These are phyloP conservation scores for Carabus problematicus DNA, from an alignment of 2,888 invertebrate species.

Conservation along the genomic window DNA sequence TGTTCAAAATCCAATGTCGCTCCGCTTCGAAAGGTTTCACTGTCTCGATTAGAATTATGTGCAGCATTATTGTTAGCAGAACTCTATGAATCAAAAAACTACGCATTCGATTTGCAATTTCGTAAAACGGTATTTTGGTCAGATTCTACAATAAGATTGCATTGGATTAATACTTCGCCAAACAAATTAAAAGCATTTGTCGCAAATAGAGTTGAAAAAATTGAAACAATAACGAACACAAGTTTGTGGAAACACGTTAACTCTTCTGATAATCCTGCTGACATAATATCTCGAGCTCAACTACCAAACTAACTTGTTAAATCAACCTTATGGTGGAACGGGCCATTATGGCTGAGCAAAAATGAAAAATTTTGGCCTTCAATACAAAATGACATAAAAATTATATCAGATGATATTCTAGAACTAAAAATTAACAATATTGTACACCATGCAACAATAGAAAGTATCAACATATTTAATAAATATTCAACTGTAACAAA, in stretches of 20 bases:
- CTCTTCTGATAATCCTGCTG: slow-evolving; percentile 41
- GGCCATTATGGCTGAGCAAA: background rate
- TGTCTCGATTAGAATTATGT: slow-evolving; percentile 46
- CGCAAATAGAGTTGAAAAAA: slow-evolving; percentile 44
- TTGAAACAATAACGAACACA: slow-evolving; percentile 28
- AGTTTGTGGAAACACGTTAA: slow-evolving; percentile 38
- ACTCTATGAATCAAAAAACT: slow-evolving; percentile 35
- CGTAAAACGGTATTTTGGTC: slow-evolving; percentile 43
- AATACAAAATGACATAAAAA: no score
- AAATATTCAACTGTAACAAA: no score
- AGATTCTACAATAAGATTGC: slow-evolving; percentile 46
- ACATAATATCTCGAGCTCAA: slow-evolving; percentile 28
- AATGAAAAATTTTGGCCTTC: no score
- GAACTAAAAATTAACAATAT: no score
- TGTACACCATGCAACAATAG: no score
- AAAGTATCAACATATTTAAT: no score
- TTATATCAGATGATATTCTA: no score
- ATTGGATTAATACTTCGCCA: slow-evolving; percentile 44
- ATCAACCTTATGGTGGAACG: background rate
- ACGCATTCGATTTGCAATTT: background rate
- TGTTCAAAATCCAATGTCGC: slow-evolving; percentile 46
- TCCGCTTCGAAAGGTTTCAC: slow-evolving; percentile 44
- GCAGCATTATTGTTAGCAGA: slow-evolving; percentile 43
- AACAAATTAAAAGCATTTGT: slow-evolving; percentile 45
- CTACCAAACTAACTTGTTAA: background rate